phyloP scores from a whole-genome alignment of 2,888 invertebrate genomes.

The Steinernema carpocapsae region DNA sequence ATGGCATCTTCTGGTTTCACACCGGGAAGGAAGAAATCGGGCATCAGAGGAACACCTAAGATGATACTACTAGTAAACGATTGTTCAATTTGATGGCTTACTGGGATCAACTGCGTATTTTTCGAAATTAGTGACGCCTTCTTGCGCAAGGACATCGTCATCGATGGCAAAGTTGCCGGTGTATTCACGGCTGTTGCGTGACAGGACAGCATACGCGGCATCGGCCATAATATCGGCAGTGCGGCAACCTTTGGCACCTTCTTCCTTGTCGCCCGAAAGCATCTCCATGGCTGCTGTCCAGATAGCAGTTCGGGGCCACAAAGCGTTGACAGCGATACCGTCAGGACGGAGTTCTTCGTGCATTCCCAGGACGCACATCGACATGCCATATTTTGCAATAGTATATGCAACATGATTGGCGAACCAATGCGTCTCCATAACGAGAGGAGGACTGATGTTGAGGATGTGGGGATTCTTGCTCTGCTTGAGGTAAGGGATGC shows the following conservation, averaged over 20 bases:
- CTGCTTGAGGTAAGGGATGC: slow-evolving; percentile 84
- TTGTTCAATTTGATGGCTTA: slow-evolving; percentile 60
- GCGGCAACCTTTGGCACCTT: slow-evolving; percentile 76
- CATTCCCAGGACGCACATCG: slow-evolving; percentile 89
- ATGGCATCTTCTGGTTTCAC: slow-evolving; percentile 78
- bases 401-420: slow-evolving; percentile 79
- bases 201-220: slow-evolving; percentile 83
- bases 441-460: slow-evolving; percentile 93
- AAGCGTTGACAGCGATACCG: slow-evolving; percentile 88
- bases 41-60: slow-evolving; percentile 76
- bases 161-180: slow-evolving; percentile 89
- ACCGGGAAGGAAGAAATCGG: slow-evolving; percentile 82
- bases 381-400: slow-evolving; percentile 90
- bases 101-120: slow-evolving; percentile 85
- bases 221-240: slow-evolving; percentile 86
- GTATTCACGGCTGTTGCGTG: slow-evolving; percentile 51
- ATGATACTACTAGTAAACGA: slow-evolving; percentile 10
- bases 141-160: slow-evolving; percentile 82
- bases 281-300: slow-evolving; percentile 81
- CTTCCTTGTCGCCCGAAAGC: slow-evolving; percentile 68
- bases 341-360: slow-evolving; percentile 84
- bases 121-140: slow-evolving; percentile 82
- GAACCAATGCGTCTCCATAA: slow-evolving; percentile 85
- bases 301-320: slow-evolving; percentile 81
- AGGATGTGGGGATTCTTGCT: slow-evolving; percentile 88